phyloP scores from a whole-genome alignment of 1,140 invertebrate genomes.

The Trypoxylus dichotomus region DNA sequence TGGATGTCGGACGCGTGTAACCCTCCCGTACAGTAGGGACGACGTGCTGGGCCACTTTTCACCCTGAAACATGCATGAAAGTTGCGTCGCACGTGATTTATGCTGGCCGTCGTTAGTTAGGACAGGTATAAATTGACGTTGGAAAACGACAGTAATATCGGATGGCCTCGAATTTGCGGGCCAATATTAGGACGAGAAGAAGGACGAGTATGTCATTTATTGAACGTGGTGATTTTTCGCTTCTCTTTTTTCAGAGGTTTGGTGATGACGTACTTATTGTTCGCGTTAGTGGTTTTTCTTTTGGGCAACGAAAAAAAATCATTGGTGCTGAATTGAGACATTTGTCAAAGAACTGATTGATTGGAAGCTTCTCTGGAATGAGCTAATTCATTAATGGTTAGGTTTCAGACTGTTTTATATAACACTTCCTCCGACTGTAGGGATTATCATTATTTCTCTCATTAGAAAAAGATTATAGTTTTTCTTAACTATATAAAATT shows the following conservation, averaged over 20 bases:
- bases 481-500: too few species aligned
- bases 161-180: neutral
- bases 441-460: too few species aligned
- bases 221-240: constrained; percentile 1
- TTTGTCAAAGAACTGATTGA: too few species aligned
- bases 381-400: too few species aligned
- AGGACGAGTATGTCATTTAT: constrained; percentile 2
- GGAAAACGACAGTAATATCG: constrained; percentile 1
- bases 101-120: neutral
- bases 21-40: too few species aligned
- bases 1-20: too few species aligned
- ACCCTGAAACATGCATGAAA: neutral
- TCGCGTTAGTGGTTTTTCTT: neutral
- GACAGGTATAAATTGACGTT: neutral
- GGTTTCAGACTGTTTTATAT: too few species aligned
- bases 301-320: too few species aligned
- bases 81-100: neutral
- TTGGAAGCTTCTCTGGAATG: too few species aligned
- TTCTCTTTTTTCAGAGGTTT: neutral
- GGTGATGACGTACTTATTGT: neutral
- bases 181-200: neutral
- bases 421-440: too few species aligned
- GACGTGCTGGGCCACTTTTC: neutral
- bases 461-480: too few species aligned
- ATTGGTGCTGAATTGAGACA: too few species aligned